Percentiles rank a stretch among this genome's conserved stretches.
These are phyloP conservation scores for Dromas ardeola DNA, from an alignment of 2,113 vertebrate genomes.

Conservation along the genomic window DNA sequence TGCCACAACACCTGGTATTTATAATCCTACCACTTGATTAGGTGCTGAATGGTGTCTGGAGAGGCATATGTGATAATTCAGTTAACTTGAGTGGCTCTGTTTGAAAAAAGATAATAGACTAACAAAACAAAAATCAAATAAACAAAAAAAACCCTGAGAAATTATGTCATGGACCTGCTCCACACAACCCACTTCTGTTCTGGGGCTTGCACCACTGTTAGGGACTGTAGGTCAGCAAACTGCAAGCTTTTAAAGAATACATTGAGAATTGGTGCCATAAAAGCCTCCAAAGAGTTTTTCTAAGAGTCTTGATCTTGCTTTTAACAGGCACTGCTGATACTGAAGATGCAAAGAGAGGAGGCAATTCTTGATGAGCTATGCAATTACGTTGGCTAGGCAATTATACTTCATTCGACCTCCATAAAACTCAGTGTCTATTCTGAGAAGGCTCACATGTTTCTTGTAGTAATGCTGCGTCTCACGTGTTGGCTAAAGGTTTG, in stretches of 20 bases:
- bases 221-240: not conserved
- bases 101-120: not conserved
- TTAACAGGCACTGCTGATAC: not conserved
- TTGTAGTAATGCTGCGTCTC: not conserved
- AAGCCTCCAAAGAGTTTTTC: not conserved
- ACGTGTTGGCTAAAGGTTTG: fast-evolving
- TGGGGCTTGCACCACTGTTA: not conserved
- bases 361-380: not conserved
- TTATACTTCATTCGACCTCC: fast-evolving
- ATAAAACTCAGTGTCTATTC: fast-evolving
- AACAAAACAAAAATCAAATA: not conserved
- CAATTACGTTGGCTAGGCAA: not conserved
- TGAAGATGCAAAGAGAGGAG: not conserved
- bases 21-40: not conserved
- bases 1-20: not conserved
- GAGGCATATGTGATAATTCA: not conserved
- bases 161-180: not conserved
- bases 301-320: not conserved
- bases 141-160: not conserved
- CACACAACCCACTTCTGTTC: not conserved
- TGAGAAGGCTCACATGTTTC: not conserved
- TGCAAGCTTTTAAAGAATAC: not conserved
- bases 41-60: constrained; percentile 24
- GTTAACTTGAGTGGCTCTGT: not conserved
- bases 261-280: not conserved